Conservation (phyloP, 2,888 invertebrate species). For the Metallyticus violacea region DNA sequence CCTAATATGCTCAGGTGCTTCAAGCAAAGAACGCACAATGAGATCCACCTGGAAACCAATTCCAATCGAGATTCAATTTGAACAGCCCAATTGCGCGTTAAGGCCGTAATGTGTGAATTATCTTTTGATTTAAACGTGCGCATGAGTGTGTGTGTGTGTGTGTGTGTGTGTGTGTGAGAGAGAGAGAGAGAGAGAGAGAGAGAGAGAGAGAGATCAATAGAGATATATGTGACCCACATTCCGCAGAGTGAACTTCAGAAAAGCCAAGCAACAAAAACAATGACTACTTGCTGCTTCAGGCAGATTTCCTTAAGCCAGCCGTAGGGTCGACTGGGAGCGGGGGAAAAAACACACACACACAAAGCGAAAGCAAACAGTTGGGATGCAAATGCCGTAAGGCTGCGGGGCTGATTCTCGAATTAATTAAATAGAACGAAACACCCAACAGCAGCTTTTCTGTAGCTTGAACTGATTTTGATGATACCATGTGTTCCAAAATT, state of each 20-base stretch:
- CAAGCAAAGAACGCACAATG: too few species aligned
- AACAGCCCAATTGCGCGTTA: too few species aligned
- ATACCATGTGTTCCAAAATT: too few species aligned
- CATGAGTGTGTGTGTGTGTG: too few species aligned
- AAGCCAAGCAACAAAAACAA: background rate
- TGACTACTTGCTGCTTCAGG: background rate
- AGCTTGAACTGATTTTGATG: background rate
- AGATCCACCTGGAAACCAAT: too few species aligned
- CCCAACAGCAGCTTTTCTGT: background rate
- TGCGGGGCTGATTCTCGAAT: background rate
- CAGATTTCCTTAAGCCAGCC: background rate
- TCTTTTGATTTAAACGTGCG: too few species aligned
- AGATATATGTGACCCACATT: conserved; percentile 9
- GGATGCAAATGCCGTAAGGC: background rate
- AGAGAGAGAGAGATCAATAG: background rate
- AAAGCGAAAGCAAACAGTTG: background rate
- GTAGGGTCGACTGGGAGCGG: too few species aligned
- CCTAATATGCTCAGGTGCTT: too few species aligned
- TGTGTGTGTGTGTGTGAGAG: background rate
- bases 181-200: background rate
- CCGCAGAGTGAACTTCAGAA: background rate
- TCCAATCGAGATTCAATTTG: too few species aligned
- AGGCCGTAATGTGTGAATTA: too few species aligned
- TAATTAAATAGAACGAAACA: background rate
- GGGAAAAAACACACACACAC: background rate